Percentiles rank a stretch among this genome's conserved stretches.
These are phyloP conservation scores for Thunnus albacares DNA, from an alignment of 2,797 vertebrate species.

Conservation along the genomic window DNA sequence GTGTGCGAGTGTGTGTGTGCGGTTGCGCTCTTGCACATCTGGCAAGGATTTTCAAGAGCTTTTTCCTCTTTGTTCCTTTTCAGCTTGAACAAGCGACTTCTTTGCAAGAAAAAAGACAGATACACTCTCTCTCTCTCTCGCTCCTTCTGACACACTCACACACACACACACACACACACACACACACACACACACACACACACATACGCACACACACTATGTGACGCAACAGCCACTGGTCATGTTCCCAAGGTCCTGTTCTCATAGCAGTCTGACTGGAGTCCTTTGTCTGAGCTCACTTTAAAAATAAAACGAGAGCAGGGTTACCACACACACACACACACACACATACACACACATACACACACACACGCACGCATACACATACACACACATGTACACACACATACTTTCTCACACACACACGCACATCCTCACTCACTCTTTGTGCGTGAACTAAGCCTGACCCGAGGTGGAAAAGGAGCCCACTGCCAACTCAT, in stretches of 20 bases:
- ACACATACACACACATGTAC: conserved; percentile 44
- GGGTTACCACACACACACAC: conserved; percentile 70
- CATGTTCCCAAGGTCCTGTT: conserved; percentile 86
- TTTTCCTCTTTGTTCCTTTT: conserved; percentile 72
- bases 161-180: conserved; percentile 40
- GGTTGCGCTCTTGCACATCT: conserved; percentile 63
- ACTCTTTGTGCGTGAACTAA: conserved; percentile 80
- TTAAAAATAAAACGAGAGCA: conserved; percentile 86
- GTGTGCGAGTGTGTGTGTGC: conserved; percentile 29
- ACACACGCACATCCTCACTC: conserved; percentile 48
- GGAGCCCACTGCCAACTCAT: conserved; percentile 79
- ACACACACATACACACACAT: conserved; percentile 28
- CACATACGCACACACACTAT: conserved; percentile 55
- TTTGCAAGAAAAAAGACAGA: conserved; percentile 74
- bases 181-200: conserved; percentile 39
- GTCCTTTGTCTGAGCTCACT: conserved; percentile 84
- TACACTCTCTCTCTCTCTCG: conserved; percentile 35
- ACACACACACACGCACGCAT: conserved; percentile 47
- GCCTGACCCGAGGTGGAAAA: conserved; percentile 83
- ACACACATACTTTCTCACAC: conserved; percentile 32
- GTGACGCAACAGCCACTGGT: conserved; percentile 83
- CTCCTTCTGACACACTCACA: conserved; percentile 25
- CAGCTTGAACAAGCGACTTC: conserved; percentile 76
- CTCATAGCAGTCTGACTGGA: conserved; percentile 83
- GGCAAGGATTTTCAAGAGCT: conserved; percentile 69